Evolutionary conservation across 2,797 vertebrate species (phyloP).

Genomic region (Delichon dasypus): DNA sequence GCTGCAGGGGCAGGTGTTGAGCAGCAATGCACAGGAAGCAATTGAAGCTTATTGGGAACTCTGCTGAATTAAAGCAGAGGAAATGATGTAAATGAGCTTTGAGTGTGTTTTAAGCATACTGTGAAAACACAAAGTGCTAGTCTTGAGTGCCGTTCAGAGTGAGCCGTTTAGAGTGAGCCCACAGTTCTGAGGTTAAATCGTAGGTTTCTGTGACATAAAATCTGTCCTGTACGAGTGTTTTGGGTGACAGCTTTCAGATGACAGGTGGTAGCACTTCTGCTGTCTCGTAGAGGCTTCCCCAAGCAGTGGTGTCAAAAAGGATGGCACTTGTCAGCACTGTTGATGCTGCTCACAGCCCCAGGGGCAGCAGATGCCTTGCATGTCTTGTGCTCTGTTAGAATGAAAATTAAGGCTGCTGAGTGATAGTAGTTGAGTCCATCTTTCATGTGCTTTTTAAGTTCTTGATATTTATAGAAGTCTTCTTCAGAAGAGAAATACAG

Average conservation of each 20-base stretch:
- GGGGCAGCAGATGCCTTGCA: background rate
- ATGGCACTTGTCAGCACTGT: background rate
- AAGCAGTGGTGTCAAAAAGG: background rate
- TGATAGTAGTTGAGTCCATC: background rate
- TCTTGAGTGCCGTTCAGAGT: background rate
- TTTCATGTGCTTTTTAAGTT: background rate
- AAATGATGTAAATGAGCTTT: background rate
- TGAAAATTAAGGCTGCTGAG: background rate
- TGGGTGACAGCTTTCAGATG: background rate
- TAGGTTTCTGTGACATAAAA: background rate
- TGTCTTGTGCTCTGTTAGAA: background rate
- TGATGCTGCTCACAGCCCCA: background rate
- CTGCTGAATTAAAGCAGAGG: background rate
- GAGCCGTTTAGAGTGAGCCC: background rate
- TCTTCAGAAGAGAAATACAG: fast-evolving
- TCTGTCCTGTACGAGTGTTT: background rate
- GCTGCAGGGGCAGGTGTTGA: background rate
- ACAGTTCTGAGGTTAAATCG: background rate
- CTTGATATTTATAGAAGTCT: fast-evolving
- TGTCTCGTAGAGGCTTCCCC: background rate
- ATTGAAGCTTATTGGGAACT: background rate
- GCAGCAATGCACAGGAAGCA: background rate
- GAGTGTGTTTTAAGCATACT: background rate
- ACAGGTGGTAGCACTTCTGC: background rate
- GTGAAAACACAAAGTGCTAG: background rate